A percentile compares a stretch with the other conserved stretches of the same genome.
Evolutionary conservation across 2,113 vertebrate genomes (phyloP).

Genomic region (Cavia aperea): DNA sequence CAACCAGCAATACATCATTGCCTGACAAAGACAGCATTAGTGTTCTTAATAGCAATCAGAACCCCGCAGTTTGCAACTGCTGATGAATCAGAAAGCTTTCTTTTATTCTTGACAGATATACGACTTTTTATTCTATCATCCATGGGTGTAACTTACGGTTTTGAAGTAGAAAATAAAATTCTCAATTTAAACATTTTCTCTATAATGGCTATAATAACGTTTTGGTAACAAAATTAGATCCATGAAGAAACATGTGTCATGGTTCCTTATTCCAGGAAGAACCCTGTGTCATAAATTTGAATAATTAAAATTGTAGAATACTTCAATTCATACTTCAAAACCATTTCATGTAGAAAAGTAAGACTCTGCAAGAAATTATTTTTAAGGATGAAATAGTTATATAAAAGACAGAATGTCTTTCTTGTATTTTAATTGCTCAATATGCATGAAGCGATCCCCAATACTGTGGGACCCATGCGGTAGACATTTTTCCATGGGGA

Average conservation of each 20-base stretch:
- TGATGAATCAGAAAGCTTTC: background rate
- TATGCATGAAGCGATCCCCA: background rate
- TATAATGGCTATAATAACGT: background rate
- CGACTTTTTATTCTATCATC: background rate
- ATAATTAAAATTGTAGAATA: conserved; percentile 29
- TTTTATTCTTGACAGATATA: background rate
- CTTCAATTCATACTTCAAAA: background rate
- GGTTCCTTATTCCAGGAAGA: background rate
- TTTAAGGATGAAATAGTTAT: conserved; percentile 14
- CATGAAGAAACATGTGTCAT: background rate
- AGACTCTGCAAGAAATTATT: background rate
- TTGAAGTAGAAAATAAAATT: conserved; percentile 17
- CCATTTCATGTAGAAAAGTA: background rate
- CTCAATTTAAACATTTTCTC: conserved; percentile 14
- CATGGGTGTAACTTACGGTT: background rate
- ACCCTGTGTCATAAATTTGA: background rate
- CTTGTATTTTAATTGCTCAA: background rate
- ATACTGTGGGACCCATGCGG: background rate
- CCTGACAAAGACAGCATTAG: background rate
- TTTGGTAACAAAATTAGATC: background rate
- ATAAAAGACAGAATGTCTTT: background rate
- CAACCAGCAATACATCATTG: background rate
- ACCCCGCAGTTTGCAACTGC: background rate
- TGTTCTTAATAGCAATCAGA: conserved; percentile 22
- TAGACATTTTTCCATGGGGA: background rate